A percentile compares a stretch with the other conserved stretches of the same genome.
phyloP scores from a whole-genome alignment of 2,797 vertebrate genomes.

The Myotis findleyi region DNA sequence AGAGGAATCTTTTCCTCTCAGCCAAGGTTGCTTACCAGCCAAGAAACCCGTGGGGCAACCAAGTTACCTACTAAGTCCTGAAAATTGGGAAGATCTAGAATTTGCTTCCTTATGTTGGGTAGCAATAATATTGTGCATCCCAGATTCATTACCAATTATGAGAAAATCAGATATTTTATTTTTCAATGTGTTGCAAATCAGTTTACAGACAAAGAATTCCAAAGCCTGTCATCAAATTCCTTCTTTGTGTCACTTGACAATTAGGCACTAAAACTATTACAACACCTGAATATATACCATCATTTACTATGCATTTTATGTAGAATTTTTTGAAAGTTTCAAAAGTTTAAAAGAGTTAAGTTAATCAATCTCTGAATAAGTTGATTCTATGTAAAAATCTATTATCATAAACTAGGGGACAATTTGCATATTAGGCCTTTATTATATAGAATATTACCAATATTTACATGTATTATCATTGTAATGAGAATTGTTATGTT shows the following conservation, averaged over 20 bases:
- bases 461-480: not conserved
- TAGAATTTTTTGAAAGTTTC: constrained; percentile 29
- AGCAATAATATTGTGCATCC: not conserved
- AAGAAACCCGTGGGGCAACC: not conserved
- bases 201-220: constrained; percentile 31
- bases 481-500: too few relatives aligned
- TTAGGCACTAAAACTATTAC: not conserved
- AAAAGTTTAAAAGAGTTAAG: constrained; percentile 28
- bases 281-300: not conserved
- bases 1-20: constrained; percentile 40
- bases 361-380: not conserved
- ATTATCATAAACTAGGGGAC: not conserved
- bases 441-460: too few relatives aligned
- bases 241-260: constrained; percentile 8
- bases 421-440: too few relatives aligned
- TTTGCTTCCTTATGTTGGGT: constrained; percentile 21
- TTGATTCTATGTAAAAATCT: not conserved
- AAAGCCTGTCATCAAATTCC: not conserved
- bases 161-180: constrained; percentile 12
- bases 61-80: constrained; percentile 26
- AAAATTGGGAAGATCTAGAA: constrained; percentile 7
- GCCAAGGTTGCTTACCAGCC: constrained; percentile 2
- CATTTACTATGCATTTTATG: not conserved
- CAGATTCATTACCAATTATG: constrained; percentile 33
- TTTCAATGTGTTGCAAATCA: not conserved